Evolutionary conservation across 2,797 vertebrate species (phyloP).

Genomic region (Argentina silus): DNA sequence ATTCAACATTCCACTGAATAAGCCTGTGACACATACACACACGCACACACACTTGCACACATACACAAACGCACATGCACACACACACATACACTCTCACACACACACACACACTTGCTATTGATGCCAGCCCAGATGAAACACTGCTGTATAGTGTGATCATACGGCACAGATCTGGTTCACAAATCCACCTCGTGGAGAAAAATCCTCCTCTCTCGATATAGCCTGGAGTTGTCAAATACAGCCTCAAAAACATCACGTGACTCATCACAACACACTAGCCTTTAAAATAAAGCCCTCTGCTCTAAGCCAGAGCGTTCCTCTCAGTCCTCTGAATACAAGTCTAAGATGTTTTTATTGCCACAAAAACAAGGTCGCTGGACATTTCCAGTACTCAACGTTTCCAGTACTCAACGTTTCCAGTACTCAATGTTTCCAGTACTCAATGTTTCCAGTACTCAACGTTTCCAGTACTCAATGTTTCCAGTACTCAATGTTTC

Average conservation of each 20-base stretch:
- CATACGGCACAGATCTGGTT: not conserved
- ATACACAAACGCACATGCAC: constrained; percentile 12
- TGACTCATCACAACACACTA: not conserved
- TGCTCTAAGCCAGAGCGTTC: not conserved
- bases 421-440: no score
- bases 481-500: no score
- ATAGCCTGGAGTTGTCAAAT: not conserved
- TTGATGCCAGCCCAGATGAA: not conserved
- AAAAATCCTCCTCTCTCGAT: not conserved
- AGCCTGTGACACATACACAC: not conserved
- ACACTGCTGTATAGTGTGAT: not conserved
- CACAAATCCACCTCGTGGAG: not conserved
- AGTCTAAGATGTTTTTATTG: no score
- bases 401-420: no score
- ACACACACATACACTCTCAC: not conserved
- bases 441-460: no score
- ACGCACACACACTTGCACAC: not conserved
- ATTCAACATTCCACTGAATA: constrained; percentile 13
- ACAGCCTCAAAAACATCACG: not conserved
- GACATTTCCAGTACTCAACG: no score
- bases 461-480: no score
- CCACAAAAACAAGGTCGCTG: no score
- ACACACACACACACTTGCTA: not conserved
- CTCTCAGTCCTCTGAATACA: not conserved
- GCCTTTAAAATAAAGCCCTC: not conserved